These are phyloP conservation scores for Grus americana DNA, from an alignment of 2,113 vertebrate genomes.

Conservation along the genomic window DNA sequence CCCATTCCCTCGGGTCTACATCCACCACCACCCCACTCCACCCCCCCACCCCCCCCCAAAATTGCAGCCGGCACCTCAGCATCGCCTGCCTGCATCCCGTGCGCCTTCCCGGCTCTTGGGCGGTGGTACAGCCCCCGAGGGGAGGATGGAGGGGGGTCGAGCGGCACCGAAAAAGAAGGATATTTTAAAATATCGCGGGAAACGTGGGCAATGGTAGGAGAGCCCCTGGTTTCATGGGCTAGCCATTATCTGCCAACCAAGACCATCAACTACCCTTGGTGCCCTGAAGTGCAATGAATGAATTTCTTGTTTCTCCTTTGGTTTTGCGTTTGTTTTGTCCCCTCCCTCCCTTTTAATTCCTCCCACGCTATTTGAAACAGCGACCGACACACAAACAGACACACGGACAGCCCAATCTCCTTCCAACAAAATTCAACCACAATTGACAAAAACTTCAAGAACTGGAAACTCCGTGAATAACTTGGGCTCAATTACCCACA, in stretches of 20 bases:
- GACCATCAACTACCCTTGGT: background rate
- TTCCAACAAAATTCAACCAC: background rate
- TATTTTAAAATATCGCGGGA: background rate
- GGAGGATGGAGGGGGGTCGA: background rate
- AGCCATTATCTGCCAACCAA: background rate
- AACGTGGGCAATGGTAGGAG: background rate
- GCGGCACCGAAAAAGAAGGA: background rate
- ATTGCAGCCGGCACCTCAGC: background rate
- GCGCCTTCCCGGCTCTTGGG: background rate
- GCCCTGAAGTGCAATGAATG: background rate
- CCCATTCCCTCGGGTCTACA: too few species aligned
- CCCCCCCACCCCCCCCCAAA: too few species aligned
- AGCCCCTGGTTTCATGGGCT: rapidly evolving
- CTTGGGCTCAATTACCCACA: background rate
- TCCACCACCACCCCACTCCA: too few species aligned
- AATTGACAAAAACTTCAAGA: background rate
- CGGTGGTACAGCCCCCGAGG: background rate
- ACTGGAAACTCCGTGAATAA: background rate
- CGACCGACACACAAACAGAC: too few species aligned
- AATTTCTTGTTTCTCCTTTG: background rate
- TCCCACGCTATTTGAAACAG: background rate
- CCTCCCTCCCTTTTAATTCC: background rate
- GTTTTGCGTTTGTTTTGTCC: background rate
- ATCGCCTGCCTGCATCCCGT: background rate
- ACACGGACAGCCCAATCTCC: background rate